Conservation (phyloP, 2,888 invertebrate genomes). For the Diaprepes abbreviatus region DNA sequence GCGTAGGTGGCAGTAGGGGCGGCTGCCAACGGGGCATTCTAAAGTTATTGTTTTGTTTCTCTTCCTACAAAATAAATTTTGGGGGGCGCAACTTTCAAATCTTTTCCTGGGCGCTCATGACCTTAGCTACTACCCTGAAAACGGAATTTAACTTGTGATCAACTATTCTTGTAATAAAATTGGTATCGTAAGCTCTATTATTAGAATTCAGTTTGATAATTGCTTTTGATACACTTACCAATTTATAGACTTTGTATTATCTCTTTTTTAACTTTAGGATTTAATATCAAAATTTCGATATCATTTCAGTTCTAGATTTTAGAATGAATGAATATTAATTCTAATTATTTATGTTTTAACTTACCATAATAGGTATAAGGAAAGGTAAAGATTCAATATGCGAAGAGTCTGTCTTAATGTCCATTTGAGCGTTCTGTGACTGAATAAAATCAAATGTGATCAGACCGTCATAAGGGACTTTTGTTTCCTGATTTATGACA, state of each 20-base stretch:
- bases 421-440: background rate
- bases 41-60: no score
- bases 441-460: conserved; percentile 4
- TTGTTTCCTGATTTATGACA: background rate
- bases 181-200: conserved; percentile 31
- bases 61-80: no score
- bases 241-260: conserved; percentile 45
- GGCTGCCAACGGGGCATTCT: no score
- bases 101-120: no score
- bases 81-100: no score
- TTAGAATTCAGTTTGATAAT: conserved; percentile 10
- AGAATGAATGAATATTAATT: conserved; percentile 30
- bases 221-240: conserved; percentile 36
- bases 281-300: conserved; percentile 47
- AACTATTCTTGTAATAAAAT: no score
- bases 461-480: background rate
- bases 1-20: no score
- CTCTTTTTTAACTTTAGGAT: conserved; percentile 47
- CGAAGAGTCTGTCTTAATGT: background rate
- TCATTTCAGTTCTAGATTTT: conserved; percentile 49
- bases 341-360: background rate
- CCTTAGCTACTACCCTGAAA: no score
- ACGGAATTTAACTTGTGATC: no score
- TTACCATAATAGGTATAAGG: background rate
- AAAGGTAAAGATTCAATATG: background rate